A percentile compares a stretch with the other conserved stretches of the same genome.
Evolutionary conservation across 2,113 vertebrate genomes (phyloP).

Genomic region (Hymenochirus boettgeri): DNA sequence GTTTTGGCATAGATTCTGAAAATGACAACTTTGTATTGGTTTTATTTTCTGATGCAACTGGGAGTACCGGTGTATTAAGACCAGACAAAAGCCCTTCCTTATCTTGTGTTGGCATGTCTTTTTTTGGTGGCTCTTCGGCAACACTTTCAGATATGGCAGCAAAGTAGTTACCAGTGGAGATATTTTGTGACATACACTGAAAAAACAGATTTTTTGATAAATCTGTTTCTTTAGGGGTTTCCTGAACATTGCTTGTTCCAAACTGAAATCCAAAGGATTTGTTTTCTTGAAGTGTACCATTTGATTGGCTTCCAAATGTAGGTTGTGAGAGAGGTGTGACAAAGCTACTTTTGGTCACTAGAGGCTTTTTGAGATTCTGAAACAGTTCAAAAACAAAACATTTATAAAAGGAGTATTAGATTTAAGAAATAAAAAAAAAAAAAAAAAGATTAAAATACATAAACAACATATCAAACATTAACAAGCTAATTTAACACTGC

Average conservation of each 20-base stretch:
- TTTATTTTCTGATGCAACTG: constrained; percentile 67
- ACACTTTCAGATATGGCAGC: constrained; percentile 78
- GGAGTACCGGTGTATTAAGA: constrained; percentile 61
- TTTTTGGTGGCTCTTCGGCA: constrained; percentile 70
- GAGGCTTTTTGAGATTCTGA: constrained; percentile 75
- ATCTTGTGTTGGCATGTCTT: constrained; percentile 66
- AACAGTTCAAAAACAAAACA: constrained; percentile 43
- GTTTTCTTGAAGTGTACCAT: constrained; percentile 73
- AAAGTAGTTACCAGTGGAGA: constrained; percentile 84
- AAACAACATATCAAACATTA: too few species aligned
- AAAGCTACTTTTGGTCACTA: constrained; percentile 66
- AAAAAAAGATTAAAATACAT: too few species aligned
- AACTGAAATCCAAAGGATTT: constrained; percentile 83
- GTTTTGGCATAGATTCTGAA: constrained; percentile 72
- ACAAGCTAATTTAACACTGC: too few species aligned
- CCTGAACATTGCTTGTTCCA: constrained; percentile 64
- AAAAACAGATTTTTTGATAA: constrained; percentile 93
- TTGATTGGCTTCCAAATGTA: constrained; percentile 81
- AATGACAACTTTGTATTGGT: constrained; percentile 66
- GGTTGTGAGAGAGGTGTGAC: constrained; percentile 64
- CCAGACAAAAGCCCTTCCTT: constrained; percentile 55
- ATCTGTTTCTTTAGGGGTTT: constrained; percentile 72
- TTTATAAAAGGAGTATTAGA: too few species aligned
- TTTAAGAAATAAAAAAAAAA: too few species aligned
- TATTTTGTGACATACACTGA: constrained; percentile 92